phyloP scores from a whole-genome alignment of 2,888 invertebrate genomes.

The Agonopterix subpropinquella region DNA sequence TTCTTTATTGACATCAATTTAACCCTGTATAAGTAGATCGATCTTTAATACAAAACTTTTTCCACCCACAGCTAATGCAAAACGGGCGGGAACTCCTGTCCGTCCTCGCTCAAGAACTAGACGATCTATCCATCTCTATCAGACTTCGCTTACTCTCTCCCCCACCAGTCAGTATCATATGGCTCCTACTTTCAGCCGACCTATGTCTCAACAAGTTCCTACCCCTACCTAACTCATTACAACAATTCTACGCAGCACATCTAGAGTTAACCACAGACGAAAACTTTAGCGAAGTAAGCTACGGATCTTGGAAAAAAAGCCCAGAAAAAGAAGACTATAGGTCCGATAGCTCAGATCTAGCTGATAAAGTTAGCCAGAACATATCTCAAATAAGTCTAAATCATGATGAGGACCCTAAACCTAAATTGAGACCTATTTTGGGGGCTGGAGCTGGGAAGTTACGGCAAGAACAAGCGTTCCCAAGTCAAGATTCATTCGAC shows the following conservation, averaged over 20 bases:
- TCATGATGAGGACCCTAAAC: slow-evolving; percentile 53
- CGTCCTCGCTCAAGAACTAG: slow-evolving; percentile 50
- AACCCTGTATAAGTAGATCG: no score
- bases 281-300: slow-evolving; percentile 56
- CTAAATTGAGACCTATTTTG: slow-evolving; percentile 58
- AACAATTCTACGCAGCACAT: slow-evolving; percentile 65
- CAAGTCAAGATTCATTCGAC: slow-evolving; percentile 45
- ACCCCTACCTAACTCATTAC: slow-evolving; percentile 57
- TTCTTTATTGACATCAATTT: no score
- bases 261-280: slow-evolving; percentile 54
- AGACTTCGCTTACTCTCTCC: slow-evolving; percentile 50
- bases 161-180: slow-evolving; percentile 55
- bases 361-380: slow-evolving; percentile 44
- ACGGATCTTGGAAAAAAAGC: slow-evolving; percentile 62
- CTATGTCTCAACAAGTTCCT: slow-evolving; percentile 65
- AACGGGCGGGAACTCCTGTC: slow-evolving; percentile 61
- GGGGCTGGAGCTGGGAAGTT: slow-evolving; percentile 58
- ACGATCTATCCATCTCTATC: slow-evolving; percentile 59
- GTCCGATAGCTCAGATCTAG: slow-evolving; percentile 23
- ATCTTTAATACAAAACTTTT: background rate
- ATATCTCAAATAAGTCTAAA: slow-evolving; percentile 49
- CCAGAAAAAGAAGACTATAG: slow-evolving; percentile 41
- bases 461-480: slow-evolving; percentile 43
- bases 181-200: slow-evolving; percentile 59
- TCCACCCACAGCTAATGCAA: slow-evolving; percentile 57